Percentiles rank a stretch among this genome's conserved stretches.
These are phyloP conservation scores for Sebastes diaconus DNA, from an alignment of 2,797 vertebrate species.

Conservation along the genomic window DNA sequence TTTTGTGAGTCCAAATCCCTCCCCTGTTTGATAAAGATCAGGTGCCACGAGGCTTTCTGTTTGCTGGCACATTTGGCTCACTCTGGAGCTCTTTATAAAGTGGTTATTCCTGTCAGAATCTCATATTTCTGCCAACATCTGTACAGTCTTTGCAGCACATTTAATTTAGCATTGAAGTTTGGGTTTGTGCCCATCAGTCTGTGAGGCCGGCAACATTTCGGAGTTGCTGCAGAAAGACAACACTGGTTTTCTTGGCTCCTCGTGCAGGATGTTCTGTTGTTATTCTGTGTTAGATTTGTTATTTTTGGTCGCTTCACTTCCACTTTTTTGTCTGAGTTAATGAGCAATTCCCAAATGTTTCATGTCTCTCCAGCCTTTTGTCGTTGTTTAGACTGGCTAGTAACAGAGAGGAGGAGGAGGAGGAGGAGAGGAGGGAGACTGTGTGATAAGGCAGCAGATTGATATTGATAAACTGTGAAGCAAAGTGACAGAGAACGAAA, in stretches of 20 bases:
- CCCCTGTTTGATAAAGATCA: conserved; percentile 50
- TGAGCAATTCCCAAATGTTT: conserved; percentile 45
- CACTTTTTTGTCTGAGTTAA: conserved; percentile 20
- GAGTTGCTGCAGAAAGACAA: neutral
- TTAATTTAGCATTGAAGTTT: conserved; percentile 31
- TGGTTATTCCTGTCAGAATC: conserved; percentile 32
- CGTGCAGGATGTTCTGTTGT: neutral
- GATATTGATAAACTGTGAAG: conserved; percentile 47
- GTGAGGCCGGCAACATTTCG: neutral
- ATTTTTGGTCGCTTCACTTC: neutral
- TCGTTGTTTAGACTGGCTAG: conserved; percentile 66
- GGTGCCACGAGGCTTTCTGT: conserved; percentile 4
- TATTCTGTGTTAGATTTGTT: neutral
- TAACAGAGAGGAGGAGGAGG: neutral
- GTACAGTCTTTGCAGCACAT: neutral
- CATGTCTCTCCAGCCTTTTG: conserved; percentile 15
- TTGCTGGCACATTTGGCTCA: conserved; percentile 2
- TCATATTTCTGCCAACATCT: conserved; percentile 32
- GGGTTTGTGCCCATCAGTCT: conserved; percentile 5
- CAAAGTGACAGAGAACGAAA: conserved; percentile 48
- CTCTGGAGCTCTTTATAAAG: conserved; percentile 18
- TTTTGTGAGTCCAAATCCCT: conserved; percentile 7
- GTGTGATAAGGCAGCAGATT: conserved; percentile 16
- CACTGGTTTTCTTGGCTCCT: neutral
- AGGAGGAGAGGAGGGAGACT: conserved; percentile 1